Conservation (phyloP, 2,797 vertebrate genomes). For the Australoheros facetus region DNA sequence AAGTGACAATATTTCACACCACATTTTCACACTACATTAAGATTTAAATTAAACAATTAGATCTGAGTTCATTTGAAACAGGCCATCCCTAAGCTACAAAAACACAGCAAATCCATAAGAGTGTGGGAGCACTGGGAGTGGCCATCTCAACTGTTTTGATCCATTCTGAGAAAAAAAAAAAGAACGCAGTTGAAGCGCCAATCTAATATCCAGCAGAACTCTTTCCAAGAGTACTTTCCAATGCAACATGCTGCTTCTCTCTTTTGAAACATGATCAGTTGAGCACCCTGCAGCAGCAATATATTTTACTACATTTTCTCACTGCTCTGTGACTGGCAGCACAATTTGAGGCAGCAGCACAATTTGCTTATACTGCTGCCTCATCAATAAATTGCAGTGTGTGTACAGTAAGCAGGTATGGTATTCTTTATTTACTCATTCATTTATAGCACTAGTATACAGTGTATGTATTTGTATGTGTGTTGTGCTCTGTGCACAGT, state of each 20-base stretch:
- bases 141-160: not conserved
- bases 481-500: not conserved
- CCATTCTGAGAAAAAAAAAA: not conserved
- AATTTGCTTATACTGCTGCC: not conserved
- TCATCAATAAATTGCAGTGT: not conserved
- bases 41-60: not conserved
- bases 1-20: no score
- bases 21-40: no score
- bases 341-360: no score
- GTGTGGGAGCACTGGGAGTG: not conserved
- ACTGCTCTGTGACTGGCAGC: not conserved
- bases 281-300: no score
- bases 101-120: no score
- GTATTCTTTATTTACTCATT: conserved; percentile 17
- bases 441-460: not conserved
- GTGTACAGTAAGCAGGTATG: not conserved
- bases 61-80: not conserved
- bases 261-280: no score
- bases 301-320: not conserved
- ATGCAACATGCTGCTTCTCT: not conserved
- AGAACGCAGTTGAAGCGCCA: not conserved
- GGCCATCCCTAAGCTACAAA: not conserved
- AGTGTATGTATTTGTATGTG: not conserved
- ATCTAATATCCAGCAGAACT: not conserved
- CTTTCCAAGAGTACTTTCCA: not conserved